Conservation (phyloP, 2,888 invertebrate species). For the Campoplex capitator region DNA sequence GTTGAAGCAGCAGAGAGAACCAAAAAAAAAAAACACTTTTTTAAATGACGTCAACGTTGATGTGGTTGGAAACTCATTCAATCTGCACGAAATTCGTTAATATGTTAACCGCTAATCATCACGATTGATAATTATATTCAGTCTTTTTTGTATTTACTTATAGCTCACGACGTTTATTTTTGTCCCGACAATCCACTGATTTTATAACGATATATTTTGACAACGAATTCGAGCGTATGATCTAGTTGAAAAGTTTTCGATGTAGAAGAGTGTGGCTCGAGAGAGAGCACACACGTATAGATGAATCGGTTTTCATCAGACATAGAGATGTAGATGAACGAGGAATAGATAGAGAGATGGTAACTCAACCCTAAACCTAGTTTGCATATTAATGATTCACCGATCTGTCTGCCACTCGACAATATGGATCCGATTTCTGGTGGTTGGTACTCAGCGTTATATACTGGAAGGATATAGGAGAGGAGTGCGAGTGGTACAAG, state of each 20-base stretch:
- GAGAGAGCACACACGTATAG: constrained; percentile 13
- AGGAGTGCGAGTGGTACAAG: not conserved
- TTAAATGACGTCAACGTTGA: not conserved
- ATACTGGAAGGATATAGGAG: constrained; percentile 3
- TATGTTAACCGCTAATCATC: not conserved
- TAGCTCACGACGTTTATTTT: not conserved
- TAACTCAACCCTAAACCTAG: constrained; percentile 69
- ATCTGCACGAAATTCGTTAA: no score
- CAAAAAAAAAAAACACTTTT: not conserved
- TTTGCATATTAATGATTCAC: constrained; percentile 73
- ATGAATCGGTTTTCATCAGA: constrained; percentile 64
- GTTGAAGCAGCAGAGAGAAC: not conserved
- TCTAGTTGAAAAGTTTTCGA: not conserved
- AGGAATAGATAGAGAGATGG: constrained; percentile 59
- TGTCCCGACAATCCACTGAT: not conserved
- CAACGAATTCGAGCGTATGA: not conserved
- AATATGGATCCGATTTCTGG: constrained; percentile 68
- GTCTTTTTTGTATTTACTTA: not conserved
- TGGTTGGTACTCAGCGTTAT: constrained; percentile 45
- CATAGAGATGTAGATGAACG: constrained; percentile 53
- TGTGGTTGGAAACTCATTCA: not conserved
- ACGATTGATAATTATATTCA: no score
- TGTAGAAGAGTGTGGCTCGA: not conserved
- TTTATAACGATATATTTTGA: not conserved
- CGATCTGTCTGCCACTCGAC: constrained; percentile 70